These are phyloP conservation scores for Amphimallon solstitiale DNA, from an alignment of 2,888 invertebrate species.

Conservation along the genomic window DNA sequence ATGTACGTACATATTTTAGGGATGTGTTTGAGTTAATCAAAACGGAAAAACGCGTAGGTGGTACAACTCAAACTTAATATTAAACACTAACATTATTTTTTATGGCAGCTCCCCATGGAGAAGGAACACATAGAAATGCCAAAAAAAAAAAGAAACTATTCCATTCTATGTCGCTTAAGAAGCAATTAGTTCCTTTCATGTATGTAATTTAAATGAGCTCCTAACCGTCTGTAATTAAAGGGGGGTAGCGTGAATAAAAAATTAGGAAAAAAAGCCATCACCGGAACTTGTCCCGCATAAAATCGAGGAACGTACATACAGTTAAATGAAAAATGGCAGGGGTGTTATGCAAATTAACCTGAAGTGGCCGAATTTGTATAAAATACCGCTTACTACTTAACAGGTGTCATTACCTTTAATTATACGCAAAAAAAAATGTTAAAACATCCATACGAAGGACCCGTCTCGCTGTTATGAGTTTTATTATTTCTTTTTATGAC, in stretches of 20 bases:
- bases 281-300: too few relatives aligned
- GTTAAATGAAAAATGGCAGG: constrained; percentile 26
- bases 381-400: constrained; percentile 22
- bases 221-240: constrained; percentile 9
- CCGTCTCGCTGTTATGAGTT: too few relatives aligned
- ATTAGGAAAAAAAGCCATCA: constrained; percentile 3
- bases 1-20: too few relatives aligned
- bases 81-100: too few relatives aligned
- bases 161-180: constrained; percentile 14
- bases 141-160: not conserved
- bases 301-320: too few relatives aligned
- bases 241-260: constrained; percentile 5
- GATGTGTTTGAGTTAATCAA: too few relatives aligned
- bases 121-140: too few relatives aligned
- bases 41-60: too few relatives aligned
- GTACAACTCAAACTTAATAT: too few relatives aligned
- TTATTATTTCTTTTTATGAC: too few relatives aligned
- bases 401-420: constrained; percentile 31
- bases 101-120: too few relatives aligned
- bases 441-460: not conserved
- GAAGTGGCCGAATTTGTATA: constrained; percentile 26
- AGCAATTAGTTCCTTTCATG: constrained; percentile 17
- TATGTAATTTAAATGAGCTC: constrained; percentile 32
- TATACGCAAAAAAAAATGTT: constrained; percentile 11
- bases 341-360: constrained; percentile 22